Conservation (phyloP, 2,113 vertebrate species). For the Poeciliopsis retropinna region DNA sequence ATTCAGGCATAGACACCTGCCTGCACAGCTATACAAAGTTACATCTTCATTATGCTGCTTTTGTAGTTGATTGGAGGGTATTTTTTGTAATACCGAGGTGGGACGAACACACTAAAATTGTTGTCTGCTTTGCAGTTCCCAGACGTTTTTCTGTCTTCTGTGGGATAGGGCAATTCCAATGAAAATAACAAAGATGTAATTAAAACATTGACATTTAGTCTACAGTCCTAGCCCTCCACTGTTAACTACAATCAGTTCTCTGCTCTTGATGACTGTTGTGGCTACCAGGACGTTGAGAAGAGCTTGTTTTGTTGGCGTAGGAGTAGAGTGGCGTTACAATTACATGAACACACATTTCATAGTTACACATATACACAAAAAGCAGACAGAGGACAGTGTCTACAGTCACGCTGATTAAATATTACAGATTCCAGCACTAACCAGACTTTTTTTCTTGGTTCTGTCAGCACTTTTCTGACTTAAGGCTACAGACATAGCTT, state of each 20-base stretch:
- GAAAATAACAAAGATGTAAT: conserved; percentile 51
- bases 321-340: conserved; percentile 19
- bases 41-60: conserved; percentile 54
- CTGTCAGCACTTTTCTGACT: conserved; percentile 37
- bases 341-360: not conserved
- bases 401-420: conserved; percentile 24
- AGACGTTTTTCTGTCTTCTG: conserved; percentile 54
- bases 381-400: not conserved
- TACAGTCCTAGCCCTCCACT: not conserved
- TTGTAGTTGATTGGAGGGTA: conserved; percentile 53
- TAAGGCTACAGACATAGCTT: not conserved
- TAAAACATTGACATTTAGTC: conserved; percentile 45
- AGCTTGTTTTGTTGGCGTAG: conserved; percentile 58
- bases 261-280: conserved; percentile 33
- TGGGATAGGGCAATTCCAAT: conserved; percentile 30
- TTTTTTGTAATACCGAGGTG: conserved; percentile 34
- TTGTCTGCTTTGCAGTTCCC: conserved; percentile 26
- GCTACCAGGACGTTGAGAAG: conserved; percentile 5
- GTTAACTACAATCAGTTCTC: not conserved
- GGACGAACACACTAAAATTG: conserved; percentile 18
- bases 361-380: not conserved
- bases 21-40: conserved; percentile 15
- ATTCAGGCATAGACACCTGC: conserved; percentile 19
- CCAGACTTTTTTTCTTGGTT: conserved; percentile 52
- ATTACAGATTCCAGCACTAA: conserved; percentile 26